Evolutionary conservation across 2,888 invertebrate species (phyloP), one percentile per base, ranked within the genome.

Genomic region (Cheilosia variabilis): DNA sequence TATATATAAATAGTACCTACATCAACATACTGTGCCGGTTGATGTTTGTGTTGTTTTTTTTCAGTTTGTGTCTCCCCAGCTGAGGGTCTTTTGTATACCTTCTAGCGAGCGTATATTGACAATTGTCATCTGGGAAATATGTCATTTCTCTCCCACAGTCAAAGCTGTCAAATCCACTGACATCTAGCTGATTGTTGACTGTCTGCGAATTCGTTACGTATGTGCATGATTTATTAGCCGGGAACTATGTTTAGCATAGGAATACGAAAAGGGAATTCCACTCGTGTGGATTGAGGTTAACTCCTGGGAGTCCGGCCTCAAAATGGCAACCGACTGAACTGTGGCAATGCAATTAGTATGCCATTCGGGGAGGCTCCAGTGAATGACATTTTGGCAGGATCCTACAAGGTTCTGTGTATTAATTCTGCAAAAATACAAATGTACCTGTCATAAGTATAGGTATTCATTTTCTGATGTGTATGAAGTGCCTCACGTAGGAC

Each of bases 61-160:
- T 34, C 10, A 3, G 2, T 27, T 10, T 58, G 5, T 37, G 0
- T 69, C 2, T 0, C 7, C 60, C 47, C 19, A 62, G 15, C 22
- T 77, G 47, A 47, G 47, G 31, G 45, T 15, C 22, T 53, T 50
- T 77, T 68, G 60, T 77, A 10, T 53, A 53, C 52, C 52, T 19
- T 15, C 5, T 15, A 1, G 10, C 22, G 13, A 53, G 52, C 5
- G 50, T 50, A 22, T 66, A 78, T 72, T 78, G 66, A 13, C 78
- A 43, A 84, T 79, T 84, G 84, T 84, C 84, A 84, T 43, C 75
- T 75, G 43, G 75, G 58, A 84, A 84, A 84, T 84, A 76, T 80
- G 84, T 76, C 75, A 80, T 80, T 80, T 66, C 65, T 58, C 75
- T 84, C 84, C 84, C 84, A 84, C 84, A 69, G 80, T 66, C 63